phyloP scores from a whole-genome alignment of 2,113 vertebrate species.

The Thermophis baileyi region DNA sequence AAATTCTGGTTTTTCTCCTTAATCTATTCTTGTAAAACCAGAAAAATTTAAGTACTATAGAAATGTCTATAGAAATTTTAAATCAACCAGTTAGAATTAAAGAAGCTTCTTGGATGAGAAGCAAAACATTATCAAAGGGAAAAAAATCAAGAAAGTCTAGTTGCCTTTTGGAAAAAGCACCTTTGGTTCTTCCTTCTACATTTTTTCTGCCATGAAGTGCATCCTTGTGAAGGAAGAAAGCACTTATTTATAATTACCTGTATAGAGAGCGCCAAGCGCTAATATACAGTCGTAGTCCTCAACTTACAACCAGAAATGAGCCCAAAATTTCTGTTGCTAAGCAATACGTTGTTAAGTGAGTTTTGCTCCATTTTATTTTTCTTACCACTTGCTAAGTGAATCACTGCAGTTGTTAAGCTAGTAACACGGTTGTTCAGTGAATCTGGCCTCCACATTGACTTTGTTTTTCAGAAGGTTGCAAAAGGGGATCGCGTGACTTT shows the following conservation, averaged over 20 bases:
- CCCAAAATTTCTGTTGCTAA: not conserved
- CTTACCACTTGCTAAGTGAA: not conserved
- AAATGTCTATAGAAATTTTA: not conserved
- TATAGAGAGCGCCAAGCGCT: not conserved
- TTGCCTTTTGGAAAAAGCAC: not conserved
- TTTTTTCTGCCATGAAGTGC: not conserved
- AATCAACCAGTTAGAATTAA: not conserved
- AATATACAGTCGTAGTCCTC: not conserved
- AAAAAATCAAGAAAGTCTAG: not conserved
- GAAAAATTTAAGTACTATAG: not conserved
- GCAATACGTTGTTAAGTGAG: not conserved
- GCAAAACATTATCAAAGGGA: not conserved
- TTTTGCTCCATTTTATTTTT: not conserved
- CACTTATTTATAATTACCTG: not conserved
- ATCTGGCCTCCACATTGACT: not conserved
- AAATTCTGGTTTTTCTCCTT: too few species aligned
- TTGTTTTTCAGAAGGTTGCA: not conserved
- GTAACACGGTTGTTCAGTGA: not conserved
- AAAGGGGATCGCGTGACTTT: not conserved
- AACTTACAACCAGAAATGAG: not conserved
- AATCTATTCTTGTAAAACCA: too few species aligned
- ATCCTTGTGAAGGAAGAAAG: not conserved
- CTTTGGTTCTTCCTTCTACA: not conserved
- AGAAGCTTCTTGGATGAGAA: not conserved
- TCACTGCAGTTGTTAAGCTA: not conserved